Evolutionary conservation across 1,140 invertebrate genomes (phyloP).

Genomic region (Pachyrhynchus sulphureomaculatus): DNA sequence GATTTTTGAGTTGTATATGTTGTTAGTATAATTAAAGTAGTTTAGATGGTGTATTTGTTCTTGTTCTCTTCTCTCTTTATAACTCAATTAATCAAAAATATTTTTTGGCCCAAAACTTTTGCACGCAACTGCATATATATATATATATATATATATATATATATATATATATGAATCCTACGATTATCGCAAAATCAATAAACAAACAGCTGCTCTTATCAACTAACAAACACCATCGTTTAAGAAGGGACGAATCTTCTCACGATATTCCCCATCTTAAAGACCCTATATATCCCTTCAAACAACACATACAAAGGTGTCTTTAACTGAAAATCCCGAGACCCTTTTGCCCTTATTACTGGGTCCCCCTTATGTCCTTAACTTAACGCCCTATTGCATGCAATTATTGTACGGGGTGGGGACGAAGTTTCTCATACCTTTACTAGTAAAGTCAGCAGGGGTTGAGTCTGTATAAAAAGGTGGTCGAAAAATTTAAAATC

Average conservation of each 20-base stretch:
- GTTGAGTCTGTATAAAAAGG: slow-evolving; percentile 21
- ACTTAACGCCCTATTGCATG: slow-evolving; percentile 1
- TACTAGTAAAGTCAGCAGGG: neutral
- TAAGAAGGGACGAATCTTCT: slow-evolving; percentile 17
- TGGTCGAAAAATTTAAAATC: neutral
- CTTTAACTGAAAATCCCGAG: slow-evolving; percentile 1
- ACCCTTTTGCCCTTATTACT: slow-evolving; percentile 14
- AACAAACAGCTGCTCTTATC: slow-evolving; percentile 11
- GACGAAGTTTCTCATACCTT: slow-evolving; percentile 24
- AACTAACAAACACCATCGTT: neutral
- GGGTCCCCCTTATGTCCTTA: no score
- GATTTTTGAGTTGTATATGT: no score
- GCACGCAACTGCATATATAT: no score
- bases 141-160: no score
- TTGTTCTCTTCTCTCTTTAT: no score
- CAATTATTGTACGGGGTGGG: slow-evolving; percentile 24
- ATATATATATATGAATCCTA: no score
- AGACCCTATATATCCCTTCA: neutral
- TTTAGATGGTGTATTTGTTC: no score
- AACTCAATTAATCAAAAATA: no score
- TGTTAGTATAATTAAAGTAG: no score
- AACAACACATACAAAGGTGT: neutral
- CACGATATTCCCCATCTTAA: slow-evolving; percentile 12
- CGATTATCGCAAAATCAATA: no score
- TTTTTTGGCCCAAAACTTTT: no score